Base-by-base conservation (phyloP, 2,888 invertebrate species). In the Selenia dentaria region DNA sequence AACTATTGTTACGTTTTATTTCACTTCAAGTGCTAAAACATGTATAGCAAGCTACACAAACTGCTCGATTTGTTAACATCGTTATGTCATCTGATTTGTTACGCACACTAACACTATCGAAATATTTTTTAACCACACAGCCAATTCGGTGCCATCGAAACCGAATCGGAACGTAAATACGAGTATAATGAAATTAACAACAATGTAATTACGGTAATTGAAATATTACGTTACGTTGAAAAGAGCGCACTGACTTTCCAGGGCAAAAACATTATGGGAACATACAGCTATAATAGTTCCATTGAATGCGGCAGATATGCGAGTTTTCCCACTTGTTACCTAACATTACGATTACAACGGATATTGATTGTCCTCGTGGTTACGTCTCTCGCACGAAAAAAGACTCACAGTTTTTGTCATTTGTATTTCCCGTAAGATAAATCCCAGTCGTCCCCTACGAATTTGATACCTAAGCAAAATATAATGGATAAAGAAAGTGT, bases 271-370 rank as follows among this genome's bases (percentile, higher is more conserved):
- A 57, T 57, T 66, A 75, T 81, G 86, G 67, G 85, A 86, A 84
- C 68, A 58, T 54, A 45, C 47, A 60, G 64, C 62, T 64, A 69
- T 71, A 71, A 74, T 70, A 71, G 67, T 50, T 64, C 58, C 57
- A 76, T 79, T 76, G 71, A 80, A 75, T 70, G 67, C 64, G 59
- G 61, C 65, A 64, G 68, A 74, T 77, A 71, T 67, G 70, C 56
- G 59, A 69, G 75, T 75, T 75, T 83, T 78, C 76, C 67, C 77
- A 76, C 57, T 4, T 79, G 70, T 85, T 84, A 83, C 77, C 73
- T 81, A 84, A 89, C 79, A 62, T 64, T 63, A 66, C 63, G 66
- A 79, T 79, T 74, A 80, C 79, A 81, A 74, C 83, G 84, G 83
- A 87, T 88, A 87, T 85, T 66, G 79, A 86, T 85, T 87, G 82